Conservation (phyloP, 1,140 invertebrate species). For the Apis florea region DNA sequence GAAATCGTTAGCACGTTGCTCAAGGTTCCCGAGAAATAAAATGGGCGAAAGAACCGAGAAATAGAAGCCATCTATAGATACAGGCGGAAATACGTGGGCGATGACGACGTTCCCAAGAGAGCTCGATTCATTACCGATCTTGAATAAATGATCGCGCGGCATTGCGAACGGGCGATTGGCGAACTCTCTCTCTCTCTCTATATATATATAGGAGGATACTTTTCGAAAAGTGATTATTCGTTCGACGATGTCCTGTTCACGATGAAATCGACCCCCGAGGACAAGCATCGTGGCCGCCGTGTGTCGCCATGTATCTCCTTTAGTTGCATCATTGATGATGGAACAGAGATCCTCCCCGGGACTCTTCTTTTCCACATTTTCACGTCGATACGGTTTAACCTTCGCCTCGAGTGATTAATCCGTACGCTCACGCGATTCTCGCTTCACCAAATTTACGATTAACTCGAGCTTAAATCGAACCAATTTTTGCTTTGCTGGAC, state of each 20-base stretch:
- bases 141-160: constrained; percentile 76
- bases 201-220: constrained; percentile 43
- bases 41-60: constrained; percentile 41
- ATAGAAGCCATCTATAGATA: constrained; percentile 40
- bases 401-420: constrained; percentile 23
- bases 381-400: constrained; percentile 37
- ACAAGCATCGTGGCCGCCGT: constrained; percentile 53
- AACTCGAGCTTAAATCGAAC: no score
- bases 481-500: no score
- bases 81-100: constrained; percentile 55
- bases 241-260: constrained; percentile 69
- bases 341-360: constrained; percentile 38
- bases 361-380: constrained; percentile 56
- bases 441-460: neutral
- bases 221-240: constrained; percentile 77
- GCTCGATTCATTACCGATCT: constrained; percentile 74
- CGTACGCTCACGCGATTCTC: constrained; percentile 14
- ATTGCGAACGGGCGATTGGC: constrained; percentile 56
- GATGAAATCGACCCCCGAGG: constrained; percentile 75
- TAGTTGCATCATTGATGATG: constrained; percentile 77
- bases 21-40: neutral
- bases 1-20: neutral
- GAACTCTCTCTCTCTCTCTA: no score
- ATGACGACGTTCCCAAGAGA: constrained; percentile 74
- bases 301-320: constrained; percentile 72